Evolutionary conservation across 2,113 vertebrate genomes (phyloP), one percentile per base, ranked within the genome.

Genomic region (Telmatochromis bifrenatus): DNA sequence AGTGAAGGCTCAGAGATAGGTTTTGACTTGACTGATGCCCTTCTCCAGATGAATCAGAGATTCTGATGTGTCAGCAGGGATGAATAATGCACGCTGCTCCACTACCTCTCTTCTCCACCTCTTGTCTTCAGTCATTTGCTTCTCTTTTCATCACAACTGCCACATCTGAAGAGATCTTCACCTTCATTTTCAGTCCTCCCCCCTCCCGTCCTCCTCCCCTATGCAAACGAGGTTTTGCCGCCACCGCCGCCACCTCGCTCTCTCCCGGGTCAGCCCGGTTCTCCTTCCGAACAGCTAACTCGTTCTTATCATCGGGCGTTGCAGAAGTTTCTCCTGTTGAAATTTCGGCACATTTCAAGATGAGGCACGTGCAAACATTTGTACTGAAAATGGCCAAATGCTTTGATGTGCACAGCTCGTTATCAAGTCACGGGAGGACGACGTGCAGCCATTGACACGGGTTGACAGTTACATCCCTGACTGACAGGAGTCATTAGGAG

Each of bases 21-120:
- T 91, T 92, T 83, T 92, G 94, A 95, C 94, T 94, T 94, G 94
- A 95, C 94, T 94, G 95, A 94, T 95, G 95, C 92, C 95, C 94
- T 95, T 95, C 94, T 92, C 84, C 88, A 91, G 89, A 94, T 95
- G 95, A 96, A 96, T 96, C 95, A 95, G 85, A 94, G 88, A 92
- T 95, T 94, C 85, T 94, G 94, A 93, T 95, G 94, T 95, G 94
- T 96, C 95, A 96, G 95, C 95, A 94, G 83, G 91, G 90, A 96
- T 96, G 94, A 95, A 95, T 96, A 95, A 96, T 96, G 94, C 94
- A 95, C 91, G 84, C 89, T 73, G 87, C 87, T 92, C 51, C 84
- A 56, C 87, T 85, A 86, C 87, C 91, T 88, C 91, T 82, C 87
- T 77, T 90, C 90, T 92, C 93, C 92, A 90, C 90, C 88, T 93